Conservation (phyloP, 1,140 invertebrate species). For the Magallana gigas region DNA sequence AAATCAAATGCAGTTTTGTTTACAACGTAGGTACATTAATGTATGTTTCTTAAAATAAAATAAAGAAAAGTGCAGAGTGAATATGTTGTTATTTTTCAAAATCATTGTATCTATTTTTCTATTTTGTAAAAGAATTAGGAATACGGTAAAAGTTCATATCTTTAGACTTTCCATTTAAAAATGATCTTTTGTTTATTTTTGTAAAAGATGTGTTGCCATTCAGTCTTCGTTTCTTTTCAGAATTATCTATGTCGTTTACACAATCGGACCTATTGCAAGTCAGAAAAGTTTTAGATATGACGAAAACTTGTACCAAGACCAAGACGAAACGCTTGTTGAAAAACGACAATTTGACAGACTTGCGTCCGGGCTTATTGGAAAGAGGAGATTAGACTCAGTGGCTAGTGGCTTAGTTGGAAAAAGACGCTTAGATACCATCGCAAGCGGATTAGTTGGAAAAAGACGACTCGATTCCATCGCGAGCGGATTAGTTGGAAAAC, state of each 20-base stretch:
- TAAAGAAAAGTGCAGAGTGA: too few species aligned
- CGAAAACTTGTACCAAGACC: not conserved
- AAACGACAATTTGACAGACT: conserved; percentile 58
- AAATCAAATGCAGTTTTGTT: too few species aligned
- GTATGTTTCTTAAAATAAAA: too few species aligned
- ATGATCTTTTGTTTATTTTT: too few species aligned
- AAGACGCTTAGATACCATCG: conserved; percentile 59
- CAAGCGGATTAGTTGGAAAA: conserved; percentile 67
- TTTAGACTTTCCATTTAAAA: too few species aligned
- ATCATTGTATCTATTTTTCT: too few species aligned
- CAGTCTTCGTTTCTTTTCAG: not conserved
- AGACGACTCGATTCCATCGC: conserved; percentile 52
- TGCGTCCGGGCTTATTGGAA: conserved; percentile 51
- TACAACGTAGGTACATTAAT: too few species aligned
- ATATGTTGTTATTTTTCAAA: too few species aligned
- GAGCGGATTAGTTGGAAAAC: conserved; percentile 55
- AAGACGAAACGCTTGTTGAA: not conserved
- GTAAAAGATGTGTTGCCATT: too few species aligned
- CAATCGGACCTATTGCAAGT: not conserved
- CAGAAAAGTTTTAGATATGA: not conserved
- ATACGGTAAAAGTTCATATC: too few species aligned
- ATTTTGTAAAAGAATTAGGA: too few species aligned
- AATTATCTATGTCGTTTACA: not conserved
- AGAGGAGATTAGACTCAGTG: conserved; percentile 50
- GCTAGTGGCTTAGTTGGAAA: conserved; percentile 68